A percentile compares a stretch with the other conserved stretches of the same genome.
phyloP scores from a whole-genome alignment of 2,888 invertebrate genomes.

The Girardia tigrina region DNA sequence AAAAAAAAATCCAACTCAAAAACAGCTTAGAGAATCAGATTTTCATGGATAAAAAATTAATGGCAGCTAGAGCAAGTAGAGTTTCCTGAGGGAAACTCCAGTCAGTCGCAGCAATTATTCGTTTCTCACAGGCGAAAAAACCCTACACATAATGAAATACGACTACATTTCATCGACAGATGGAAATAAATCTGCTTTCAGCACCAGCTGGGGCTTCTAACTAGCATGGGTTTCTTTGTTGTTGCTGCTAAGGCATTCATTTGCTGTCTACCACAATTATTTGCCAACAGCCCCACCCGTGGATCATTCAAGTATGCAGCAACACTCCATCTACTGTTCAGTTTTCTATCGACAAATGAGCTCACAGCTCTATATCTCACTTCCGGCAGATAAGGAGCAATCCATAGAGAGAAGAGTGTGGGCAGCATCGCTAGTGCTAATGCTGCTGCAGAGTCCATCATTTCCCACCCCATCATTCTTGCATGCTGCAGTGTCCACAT shows the following conservation, averaged over 20 bases:
- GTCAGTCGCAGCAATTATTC: conserved; percentile 23
- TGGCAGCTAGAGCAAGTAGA: conserved; percentile 23
- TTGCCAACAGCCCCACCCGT: conserved; percentile 23
- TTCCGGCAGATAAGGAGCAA: conserved; percentile 1
- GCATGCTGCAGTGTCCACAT: conserved; percentile 18
- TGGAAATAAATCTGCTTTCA: conserved; percentile 23
- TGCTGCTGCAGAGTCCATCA: conserved; percentile 23
- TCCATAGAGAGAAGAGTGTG: background rate
- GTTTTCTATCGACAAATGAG: conserved; percentile 19
- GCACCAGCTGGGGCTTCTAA: conserved; percentile 23
- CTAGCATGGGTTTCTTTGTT: conserved; percentile 23
- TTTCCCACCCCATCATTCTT: conserved; percentile 7
- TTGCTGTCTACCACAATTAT: conserved; percentile 23
- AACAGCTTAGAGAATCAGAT: conserved; percentile 23
- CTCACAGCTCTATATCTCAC: conserved; percentile 23
- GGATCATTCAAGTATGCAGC: conserved; percentile 23
- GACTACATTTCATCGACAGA: conserved; percentile 20
- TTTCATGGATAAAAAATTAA: conserved; percentile 20
- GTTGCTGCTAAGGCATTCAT: conserved; percentile 20
- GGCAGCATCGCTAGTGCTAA: conserved; percentile 23
- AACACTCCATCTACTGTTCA: conserved; percentile 20
- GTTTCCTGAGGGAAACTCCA: conserved; percentile 23
- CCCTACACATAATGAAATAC: conserved; percentile 23
- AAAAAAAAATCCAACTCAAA: conserved; percentile 9
- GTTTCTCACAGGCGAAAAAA: conserved; percentile 23